Conservation (phyloP, 2,113 vertebrate genomes). For the Hypocryptadius cinnamomeus region DNA sequence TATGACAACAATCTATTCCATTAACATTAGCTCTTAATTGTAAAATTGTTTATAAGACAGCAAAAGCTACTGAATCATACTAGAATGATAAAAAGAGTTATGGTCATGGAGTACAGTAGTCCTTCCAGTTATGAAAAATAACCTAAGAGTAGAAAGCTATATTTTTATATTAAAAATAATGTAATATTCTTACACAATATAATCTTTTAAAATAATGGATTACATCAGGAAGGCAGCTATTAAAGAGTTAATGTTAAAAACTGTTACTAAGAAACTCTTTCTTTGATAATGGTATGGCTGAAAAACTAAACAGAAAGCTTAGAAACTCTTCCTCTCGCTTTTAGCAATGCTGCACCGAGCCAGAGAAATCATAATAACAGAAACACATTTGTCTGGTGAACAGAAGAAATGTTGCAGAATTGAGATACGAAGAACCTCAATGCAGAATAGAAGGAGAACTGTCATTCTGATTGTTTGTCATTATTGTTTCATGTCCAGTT, state of each 20-base stretch:
- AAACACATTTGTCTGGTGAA: conserved; percentile 55
- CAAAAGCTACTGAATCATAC: conserved; percentile 74
- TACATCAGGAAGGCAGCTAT: conserved; percentile 38
- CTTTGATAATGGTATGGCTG: conserved; percentile 22
- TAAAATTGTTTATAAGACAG: conserved; percentile 73
- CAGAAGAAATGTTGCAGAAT: conserved; percentile 53
- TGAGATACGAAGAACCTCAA: conserved; percentile 46
- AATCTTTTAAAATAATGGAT: conserved; percentile 36
- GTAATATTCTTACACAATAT: background rate
- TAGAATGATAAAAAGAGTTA: conserved; percentile 67
- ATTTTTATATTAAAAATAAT: conserved; percentile 50
- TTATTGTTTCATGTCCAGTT: conserved; percentile 58
- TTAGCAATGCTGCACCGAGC: conserved; percentile 38
- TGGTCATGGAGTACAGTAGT: conserved; percentile 54
- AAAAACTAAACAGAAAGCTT: conserved; percentile 40
- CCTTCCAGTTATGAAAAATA: conserved; percentile 46
- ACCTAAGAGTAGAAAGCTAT: conserved; percentile 16
- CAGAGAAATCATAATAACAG: conserved; percentile 60
- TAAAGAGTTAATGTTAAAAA: conserved; percentile 56
- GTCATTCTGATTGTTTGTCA: conserved; percentile 31
- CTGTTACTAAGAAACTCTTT: conserved; percentile 37
- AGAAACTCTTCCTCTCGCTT: conserved; percentile 46
- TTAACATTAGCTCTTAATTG: conserved; percentile 79
- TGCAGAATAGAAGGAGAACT: conserved; percentile 45
- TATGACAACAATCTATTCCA: conserved; percentile 73